Conservation (phyloP, 2,797 vertebrate species). For the Zalophus californianus region DNA sequence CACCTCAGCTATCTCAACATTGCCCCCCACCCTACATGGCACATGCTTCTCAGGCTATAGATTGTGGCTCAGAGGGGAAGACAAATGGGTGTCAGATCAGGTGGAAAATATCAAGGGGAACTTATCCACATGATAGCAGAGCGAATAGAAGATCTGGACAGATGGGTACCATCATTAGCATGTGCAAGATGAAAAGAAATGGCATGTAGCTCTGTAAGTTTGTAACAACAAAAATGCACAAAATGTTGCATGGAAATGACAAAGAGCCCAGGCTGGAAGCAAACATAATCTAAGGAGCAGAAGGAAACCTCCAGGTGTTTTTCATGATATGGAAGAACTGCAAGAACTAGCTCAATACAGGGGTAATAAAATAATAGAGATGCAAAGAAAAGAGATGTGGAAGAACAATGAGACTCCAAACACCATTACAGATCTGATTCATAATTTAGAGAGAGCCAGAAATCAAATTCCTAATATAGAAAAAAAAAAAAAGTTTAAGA, state of each 20-base stretch:
- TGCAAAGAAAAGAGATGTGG: neutral
- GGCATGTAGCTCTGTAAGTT: neutral
- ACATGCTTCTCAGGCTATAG: neutral
- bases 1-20: neutral
- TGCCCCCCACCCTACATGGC: no score
- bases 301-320: neutral
- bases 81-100: neutral
- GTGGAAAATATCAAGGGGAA: neutral
- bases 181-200: neutral
- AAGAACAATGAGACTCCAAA: neutral
- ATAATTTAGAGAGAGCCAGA: neutral
- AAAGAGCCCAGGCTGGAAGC: neutral
- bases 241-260: neutral
- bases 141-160: neutral
- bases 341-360: neutral
- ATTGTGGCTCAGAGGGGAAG: neutral
- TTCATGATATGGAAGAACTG: neutral
- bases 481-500: neutral
- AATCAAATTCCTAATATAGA: neutral
- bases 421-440: neutral
- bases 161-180: neutral
- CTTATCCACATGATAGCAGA: neutral
- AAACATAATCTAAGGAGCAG: neutral
- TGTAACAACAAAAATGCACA: neutral
- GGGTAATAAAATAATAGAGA: neutral